phyloP scores from a whole-genome alignment of 2,797 vertebrate genomes.

The Phaenicophaeus curvirostris region DNA sequence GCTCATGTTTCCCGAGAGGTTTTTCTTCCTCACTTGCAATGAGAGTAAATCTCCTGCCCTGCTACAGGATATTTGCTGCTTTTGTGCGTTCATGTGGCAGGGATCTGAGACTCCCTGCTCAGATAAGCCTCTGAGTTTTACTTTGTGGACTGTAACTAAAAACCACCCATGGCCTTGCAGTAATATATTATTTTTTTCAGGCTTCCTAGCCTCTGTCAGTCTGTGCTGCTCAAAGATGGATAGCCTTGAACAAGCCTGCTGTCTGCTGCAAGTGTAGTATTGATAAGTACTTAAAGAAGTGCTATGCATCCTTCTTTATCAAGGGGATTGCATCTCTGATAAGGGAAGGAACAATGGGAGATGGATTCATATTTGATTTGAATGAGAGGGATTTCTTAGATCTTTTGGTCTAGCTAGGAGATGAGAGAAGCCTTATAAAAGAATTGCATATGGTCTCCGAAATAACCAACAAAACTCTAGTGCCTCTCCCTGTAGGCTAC shows the following conservation, averaged over 20 bases:
- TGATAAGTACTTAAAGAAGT: slow-evolving; percentile 3
- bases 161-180: neutral
- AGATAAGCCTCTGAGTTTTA: neutral
- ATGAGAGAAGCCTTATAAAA: slow-evolving; percentile 23
- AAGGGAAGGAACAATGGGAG: slow-evolving; percentile 36
- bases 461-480: neutral
- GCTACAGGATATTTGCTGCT: neutral
- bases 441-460: neutral
- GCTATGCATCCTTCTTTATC: neutral
- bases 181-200: neutral
- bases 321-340: slow-evolving; percentile 22
- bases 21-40: neutral
- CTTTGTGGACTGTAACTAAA: neutral
- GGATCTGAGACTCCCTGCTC: neutral
- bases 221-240: neutral
- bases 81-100: rapidly evolving
- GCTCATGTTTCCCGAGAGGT: neutral
- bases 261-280: neutral
- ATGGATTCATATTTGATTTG: slow-evolving; percentile 41
- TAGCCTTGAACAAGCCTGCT: neutral
- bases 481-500: slow-evolving; percentile 1
- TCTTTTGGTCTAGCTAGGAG: neutral
- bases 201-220: neutral
- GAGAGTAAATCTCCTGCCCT: neutral
- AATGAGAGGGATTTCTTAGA: slow-evolving; percentile 48